Evolutionary conservation across 2,797 vertebrate species (phyloP).

Genomic region (Cryptoprocta ferox): DNA sequence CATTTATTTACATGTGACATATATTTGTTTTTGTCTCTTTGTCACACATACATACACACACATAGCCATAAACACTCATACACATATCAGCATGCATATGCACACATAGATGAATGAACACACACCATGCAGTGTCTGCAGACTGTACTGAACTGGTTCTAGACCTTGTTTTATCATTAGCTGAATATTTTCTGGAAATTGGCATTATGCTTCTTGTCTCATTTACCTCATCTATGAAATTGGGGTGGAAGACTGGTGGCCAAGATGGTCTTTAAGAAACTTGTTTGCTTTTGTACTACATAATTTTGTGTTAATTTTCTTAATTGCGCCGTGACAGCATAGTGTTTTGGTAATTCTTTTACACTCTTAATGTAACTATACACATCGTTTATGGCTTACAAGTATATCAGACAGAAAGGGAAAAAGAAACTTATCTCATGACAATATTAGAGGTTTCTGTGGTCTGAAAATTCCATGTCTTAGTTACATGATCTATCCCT

Average conservation of each 20-base stretch:
- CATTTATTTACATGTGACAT: neutral
- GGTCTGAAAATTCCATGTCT: conserved; percentile 23
- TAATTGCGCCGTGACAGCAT: neutral
- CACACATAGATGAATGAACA: neutral
- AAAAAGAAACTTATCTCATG: neutral
- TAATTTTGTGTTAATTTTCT: neutral
- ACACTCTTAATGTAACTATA: neutral
- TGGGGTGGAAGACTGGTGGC: neutral
- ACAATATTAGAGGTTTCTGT: neutral
- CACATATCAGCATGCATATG: neutral
- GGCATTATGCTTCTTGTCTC: neutral
- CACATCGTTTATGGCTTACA: neutral
- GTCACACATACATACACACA: neutral
- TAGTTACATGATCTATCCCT: neutral
- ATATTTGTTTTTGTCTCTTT: neutral
- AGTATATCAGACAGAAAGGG: neutral
- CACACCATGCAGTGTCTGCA: neutral
- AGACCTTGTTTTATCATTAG: neutral
- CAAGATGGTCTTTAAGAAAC: neutral
- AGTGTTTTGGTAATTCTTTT: neutral
- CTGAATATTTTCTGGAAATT: neutral
- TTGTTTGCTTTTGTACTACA: neutral
- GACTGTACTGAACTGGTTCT: neutral
- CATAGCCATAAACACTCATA: neutral
- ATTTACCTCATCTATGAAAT: neutral